Evolutionary conservation across 2,797 vertebrate genomes (phyloP), one percentile per base, ranked within the genome.

Genomic region (Gymnopithys bicolor): DNA sequence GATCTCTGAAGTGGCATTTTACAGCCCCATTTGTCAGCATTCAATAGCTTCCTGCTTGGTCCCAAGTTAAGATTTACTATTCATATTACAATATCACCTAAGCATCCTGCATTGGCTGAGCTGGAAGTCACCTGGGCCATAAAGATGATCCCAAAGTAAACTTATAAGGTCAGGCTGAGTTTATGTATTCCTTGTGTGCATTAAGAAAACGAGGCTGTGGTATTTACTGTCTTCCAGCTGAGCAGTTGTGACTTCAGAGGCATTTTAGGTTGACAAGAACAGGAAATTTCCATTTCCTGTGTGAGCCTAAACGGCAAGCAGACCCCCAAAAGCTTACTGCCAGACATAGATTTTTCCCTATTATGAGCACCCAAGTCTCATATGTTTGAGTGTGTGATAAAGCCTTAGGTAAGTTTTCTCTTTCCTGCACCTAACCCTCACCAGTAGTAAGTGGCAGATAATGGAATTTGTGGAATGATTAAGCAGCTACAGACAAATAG

Each of bases 241-340:
- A 80, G 60, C 35, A 59, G 21, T n/a, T 92, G 71, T 84, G 79
- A 93, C 71, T 73, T 81, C 5, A 2, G n/a, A 78, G 55, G 39
- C 43, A 74, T 85, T 91, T 89, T 62, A 62, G 39, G 51, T 75
- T 81, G 73, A 73, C 43, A 63, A 71, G 43, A 81, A 80, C 66
- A 92, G 66, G 82, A 92, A 69, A 84, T 88, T 89, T 80, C 87
- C 39, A 62, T 87, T 95, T 91, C 48, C 43, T 87, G 27, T 27
- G 10, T 35, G 19, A 93, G 22, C 41, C 48, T 27, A 10, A 80
- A 48, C 7, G 10, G 27, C 37, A 77, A 89, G 39, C 3, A 84
- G 83, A 87, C 10, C n/a, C 32, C 23, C n/a, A n/a, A 81, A 89
- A 89, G 25, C 46, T 49, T 71, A 28, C 28, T 81, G 46, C 33